Base-by-base conservation (phyloP, 2,888 invertebrate species). In the Metallyticus violacea region DNA sequence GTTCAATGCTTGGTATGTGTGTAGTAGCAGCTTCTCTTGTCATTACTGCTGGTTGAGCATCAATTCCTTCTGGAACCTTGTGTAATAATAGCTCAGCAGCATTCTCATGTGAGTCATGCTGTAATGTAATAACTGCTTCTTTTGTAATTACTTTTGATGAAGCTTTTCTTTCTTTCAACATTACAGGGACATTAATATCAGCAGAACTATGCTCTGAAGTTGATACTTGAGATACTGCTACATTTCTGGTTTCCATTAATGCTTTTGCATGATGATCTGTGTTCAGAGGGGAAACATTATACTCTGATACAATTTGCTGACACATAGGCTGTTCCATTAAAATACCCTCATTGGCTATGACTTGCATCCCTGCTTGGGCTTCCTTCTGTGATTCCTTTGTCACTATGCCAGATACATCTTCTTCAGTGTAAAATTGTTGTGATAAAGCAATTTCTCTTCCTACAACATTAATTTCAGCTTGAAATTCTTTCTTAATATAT, bases 381-480 rank as follows among this genome's bases (percentile, higher is more conserved):
- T 62, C 26, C 76, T 86, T 81, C 26, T 26, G 28, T 77, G 77
- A 78, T 86, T 86, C 78, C 4, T 15, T 25, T 28, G 30, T 9
- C 22, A 83, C 29, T 29, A 83, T 22, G 9, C 29, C 40, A 28
- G 25, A 77, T 4, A 27, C 40, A n/a, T n/a, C 26, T 86, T 86
- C 81, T 22, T 79, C 79, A 77, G 30, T 40, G 6, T 30, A 28
- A 7, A 77, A 40, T 80, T 85, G 25, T n/a, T 83, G 83, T 83
- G 77, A 28, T 77, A 83, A 25, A 26, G 83, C 40, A 25, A 85
- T 82, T 85, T 88, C 87, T 85, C 85, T 86, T 9, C 80, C 15
- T n/a, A 86, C 76, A n/a, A 88, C 29, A 26, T 86, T 85, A 2
- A 77, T 25, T 25, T 62, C 78, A n/a, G 88, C 89, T 15, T 79